Evolutionary conservation across 1,140 invertebrate genomes (phyloP), one percentile per base, ranked within the genome.

Genomic region (Drosophila nebulosa): DNA sequence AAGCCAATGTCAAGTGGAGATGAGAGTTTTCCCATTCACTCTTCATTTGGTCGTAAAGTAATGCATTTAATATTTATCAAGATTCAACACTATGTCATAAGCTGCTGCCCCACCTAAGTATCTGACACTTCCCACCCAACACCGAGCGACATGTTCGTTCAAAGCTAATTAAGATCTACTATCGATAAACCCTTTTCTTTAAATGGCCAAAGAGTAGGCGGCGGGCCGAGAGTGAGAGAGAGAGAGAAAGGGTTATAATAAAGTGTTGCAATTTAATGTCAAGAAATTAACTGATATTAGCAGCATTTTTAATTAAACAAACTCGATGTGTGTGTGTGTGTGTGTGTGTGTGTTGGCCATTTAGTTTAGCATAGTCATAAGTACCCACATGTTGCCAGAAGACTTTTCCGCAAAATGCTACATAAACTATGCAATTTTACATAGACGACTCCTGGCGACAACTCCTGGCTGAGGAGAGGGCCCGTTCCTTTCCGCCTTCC

Each of bases 351-450:
- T 32, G 30, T 69, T 65, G 56, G 64, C 69, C 58, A 63, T 69
- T 77, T 77, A 64, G 50, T 46, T 46, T 46, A 46, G 39, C 39
- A 46, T 46, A 10, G 39, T 46, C 70, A 77, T 74, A 77, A 77
- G 74, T 65, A 74, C 74, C 74, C 66, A 78, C 74, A 78, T 78
- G 71, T 78, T 74, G 67, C 74, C 74, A 78, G 57, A 76, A 46
- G 27, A 14, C 24, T 14, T 27, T 53, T 32, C 30, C 30, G 30
- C 30, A 32, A 32, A 32, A 32, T 12, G 10, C 3, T 27, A 55
- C 26, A 74, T 78, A 74, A 78, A 78, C 71, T 78, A 78, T 67
- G 74, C 74, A 77, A 74, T 58, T 77, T 77, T 69, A 77, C 26
- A 55, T 30, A 30, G 30, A 32, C 30, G 7, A 32, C 30, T 32